Conservation (phyloP, 1,140 invertebrate genomes). For the Caenorhabditis latens region DNA sequence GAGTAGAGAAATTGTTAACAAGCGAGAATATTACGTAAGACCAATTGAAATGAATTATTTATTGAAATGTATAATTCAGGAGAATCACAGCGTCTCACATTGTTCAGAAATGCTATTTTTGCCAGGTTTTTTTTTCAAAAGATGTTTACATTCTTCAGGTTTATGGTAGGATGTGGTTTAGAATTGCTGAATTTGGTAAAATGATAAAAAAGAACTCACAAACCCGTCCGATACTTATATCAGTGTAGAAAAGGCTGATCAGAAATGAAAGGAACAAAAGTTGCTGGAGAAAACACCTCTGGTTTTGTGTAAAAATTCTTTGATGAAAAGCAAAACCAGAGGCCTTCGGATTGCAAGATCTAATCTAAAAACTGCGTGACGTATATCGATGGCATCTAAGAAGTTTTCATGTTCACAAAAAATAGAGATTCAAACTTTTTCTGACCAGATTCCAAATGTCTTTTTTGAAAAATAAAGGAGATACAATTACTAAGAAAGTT, state of each 20-base stretch:
- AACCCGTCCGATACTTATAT: no score
- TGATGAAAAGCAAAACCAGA: neutral
- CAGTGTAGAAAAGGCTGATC: neutral
- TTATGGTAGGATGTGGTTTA: no score
- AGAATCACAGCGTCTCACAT: conserved; percentile 14
- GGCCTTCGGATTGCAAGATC: neutral
- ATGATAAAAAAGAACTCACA: no score
- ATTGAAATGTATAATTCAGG: neutral
- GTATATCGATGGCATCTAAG: conserved; percentile 7
- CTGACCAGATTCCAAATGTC: neutral
- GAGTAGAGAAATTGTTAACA: neutral
- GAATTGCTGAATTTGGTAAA: neutral
- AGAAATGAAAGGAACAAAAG: neutral
- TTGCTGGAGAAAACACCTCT: conserved; percentile 25
- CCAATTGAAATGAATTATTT: neutral
- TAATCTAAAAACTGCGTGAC: conserved; percentile 16
- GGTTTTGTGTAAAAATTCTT: conserved; percentile 18
- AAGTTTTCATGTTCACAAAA: neutral
- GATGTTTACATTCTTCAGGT: no score
- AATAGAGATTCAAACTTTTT: neutral
- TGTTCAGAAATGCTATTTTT: neutral
- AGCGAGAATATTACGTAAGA: neutral
- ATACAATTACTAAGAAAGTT: neutral
- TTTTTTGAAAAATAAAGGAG: neutral
- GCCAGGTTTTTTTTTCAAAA: neutral